Evolutionary conservation across 2,113 vertebrate genomes (phyloP).

Genomic region (Vanacampus margaritifer): DNA sequence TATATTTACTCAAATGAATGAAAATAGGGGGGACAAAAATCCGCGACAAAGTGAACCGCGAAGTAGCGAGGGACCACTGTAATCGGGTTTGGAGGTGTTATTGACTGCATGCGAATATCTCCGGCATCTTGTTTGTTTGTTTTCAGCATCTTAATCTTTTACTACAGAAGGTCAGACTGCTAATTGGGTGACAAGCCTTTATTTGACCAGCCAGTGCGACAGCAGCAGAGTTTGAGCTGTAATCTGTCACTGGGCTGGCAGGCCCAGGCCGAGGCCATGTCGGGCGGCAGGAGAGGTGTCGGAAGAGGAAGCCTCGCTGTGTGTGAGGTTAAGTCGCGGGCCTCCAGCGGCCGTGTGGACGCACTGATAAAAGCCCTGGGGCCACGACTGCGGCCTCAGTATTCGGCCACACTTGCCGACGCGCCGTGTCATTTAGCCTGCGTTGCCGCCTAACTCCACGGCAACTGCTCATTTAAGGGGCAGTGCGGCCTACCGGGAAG

Average conservation of each 20-base stretch:
- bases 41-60: too few species aligned
- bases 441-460: conserved; percentile 69
- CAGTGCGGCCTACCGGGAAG: conserved; percentile 69
- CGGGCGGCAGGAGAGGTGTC: conserved; percentile 61
- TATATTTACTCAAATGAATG: too few species aligned
- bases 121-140: background rate
- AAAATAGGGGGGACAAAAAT: too few species aligned
- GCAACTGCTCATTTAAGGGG: conserved; percentile 76
- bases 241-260: conserved; percentile 51
- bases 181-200: background rate
- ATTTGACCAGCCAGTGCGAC: conserved; percentile 2
- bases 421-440: conserved; percentile 74
- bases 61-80: too few species aligned
- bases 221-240: conserved; percentile 33
- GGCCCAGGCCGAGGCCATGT: conserved; percentile 48
- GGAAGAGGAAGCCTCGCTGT: conserved; percentile 66
- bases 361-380: conserved; percentile 73
- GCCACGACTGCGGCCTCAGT: conserved; percentile 70
- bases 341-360: conserved; percentile 63
- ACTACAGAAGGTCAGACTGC: background rate
- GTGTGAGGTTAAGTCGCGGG: conserved; percentile 67
- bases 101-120: background rate
- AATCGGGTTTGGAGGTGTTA: too few species aligned
- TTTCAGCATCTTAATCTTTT: conserved; percentile 4
- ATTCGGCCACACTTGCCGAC: conserved; percentile 71